Base-by-base conservation (phyloP, 2,888 invertebrate genomes). In the Brachypalpus laphriformis region DNA sequence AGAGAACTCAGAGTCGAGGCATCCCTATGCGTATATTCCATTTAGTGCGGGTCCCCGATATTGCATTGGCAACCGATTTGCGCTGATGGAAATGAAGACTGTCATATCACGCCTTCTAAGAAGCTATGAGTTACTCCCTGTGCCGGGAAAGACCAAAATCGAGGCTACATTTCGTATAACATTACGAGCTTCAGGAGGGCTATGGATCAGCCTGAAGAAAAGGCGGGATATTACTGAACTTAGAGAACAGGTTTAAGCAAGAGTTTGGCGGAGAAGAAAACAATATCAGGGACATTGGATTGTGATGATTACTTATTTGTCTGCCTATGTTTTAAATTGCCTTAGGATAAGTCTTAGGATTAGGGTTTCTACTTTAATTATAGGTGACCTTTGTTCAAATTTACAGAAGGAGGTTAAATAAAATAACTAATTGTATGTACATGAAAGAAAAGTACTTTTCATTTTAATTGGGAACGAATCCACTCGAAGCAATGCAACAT, bases 21-120 rank as follows among this genome's bases (percentile, higher is more conserved):
- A 94, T 90, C 93, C 94, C 0, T 94, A 93, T 83, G 93, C 93
- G 0, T 94, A 92, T 78, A 89, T 94, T 45, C 94, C 94, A 0
- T 94, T 94, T 85, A 94, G 94, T 87, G 93, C 93, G 0, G 94
- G 94, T 0, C 93, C 94, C 0, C 92, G 94, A 65, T 94, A 94
- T 76, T 92, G 92, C 78, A 92, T 91, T 92, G 94, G 94, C 74
- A 92, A 94, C 88, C 93, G 94, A 78, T 94, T 94, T 87, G 94
- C 94, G 2, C 92, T 93, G 74, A 88, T 94, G 87, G 94, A 94
- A 90, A 93, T 94, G 89, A 94, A 94, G 90, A 93, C 93, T 0
- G 90, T 94, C 25, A 90, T 94, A 25, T 93, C 93, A 14, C 90
- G 93, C 14, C 87, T 94, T 31, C 87, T 94, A 34, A 90, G 93